Base-by-base conservation (phyloP, 2,797 vertebrate genomes). In the Chloroceryle inda region DNA sequence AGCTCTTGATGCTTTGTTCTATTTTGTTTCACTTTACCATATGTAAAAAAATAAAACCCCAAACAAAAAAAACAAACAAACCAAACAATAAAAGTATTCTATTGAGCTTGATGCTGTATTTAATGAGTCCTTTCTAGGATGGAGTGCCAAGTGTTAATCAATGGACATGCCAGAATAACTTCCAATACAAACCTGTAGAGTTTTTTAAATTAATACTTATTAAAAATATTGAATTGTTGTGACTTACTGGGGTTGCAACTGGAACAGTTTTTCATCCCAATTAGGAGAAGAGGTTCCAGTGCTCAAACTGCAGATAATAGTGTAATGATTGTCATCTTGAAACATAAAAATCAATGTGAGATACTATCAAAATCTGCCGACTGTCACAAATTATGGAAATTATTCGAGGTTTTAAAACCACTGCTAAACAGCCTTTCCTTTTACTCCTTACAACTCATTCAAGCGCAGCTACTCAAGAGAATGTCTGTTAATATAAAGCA, bases 71-170 rank as follows among this genome's bases (percentile, higher is more conserved):
- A 44, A 20, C 9, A 50, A 50, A 47, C 26, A 27, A 27, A 9
- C 24, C 14, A 27, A 50, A 26, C 49, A 27, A 27, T 26, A 14
- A 11, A 22, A 45, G 45, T 98, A 98, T 97, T 97, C 68, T 64
- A 18, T 96, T 98, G 98, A 96, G 98, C 98, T 98, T 98, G 98
- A 99, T 98, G 98, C 98, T 96, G 92, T 97, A 97, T 98, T 98
- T 99, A 99, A 99, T 98, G 98, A 99, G 98, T 97, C 97, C 98
- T 99, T 99, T 99, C 98, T 98, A 98, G 98, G 98, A 98, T 98
- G 98, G 98, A 99, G 99, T 99, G 98, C 98, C 98, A 98, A 98
- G 98, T 99, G 98, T 99, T 99, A 99, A 99, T 99, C 99, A 98
- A 98, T 99, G 98, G 98, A 98, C 98, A 98, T 98, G 98, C 98